A percentile compares a stretch with the other conserved stretches of the same genome.
Conservation (phyloP, 2,113 vertebrate genomes). For the Cololabis saira region DNA sequence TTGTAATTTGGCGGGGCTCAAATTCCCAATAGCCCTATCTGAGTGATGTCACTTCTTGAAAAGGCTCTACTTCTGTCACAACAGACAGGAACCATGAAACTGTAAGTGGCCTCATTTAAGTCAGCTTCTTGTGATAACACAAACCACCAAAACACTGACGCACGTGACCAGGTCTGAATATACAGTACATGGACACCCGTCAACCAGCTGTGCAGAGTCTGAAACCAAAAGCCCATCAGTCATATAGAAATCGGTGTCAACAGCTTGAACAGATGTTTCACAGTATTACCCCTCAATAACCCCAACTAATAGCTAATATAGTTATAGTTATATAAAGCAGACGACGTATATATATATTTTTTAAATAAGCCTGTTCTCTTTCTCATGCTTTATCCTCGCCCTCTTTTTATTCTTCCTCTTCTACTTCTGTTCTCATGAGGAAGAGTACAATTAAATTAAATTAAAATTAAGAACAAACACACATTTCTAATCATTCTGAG, state of each 20-base stretch:
- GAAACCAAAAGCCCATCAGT: not conserved
- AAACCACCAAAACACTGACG: constrained; percentile 7
- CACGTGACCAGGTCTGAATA: not conserved
- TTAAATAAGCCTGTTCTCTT: not conserved
- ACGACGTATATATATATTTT: not conserved
- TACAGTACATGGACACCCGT: not conserved
- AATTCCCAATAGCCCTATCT: not conserved
- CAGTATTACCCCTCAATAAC: constrained; percentile 13
- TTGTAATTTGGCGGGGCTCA: too few species aligned
- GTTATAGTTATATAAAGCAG: not conserved
- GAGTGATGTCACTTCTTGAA: constrained; percentile 15
- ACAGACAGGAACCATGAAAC: constrained; percentile 22
- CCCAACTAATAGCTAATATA: too few species aligned
- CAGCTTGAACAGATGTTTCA: constrained; percentile 18
- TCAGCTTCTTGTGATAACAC: not conserved
- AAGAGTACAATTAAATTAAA: not conserved
- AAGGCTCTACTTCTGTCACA: not conserved
- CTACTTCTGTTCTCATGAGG: not conserved
- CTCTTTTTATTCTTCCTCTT: not conserved
- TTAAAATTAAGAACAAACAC: not conserved
- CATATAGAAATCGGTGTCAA: constrained; percentile 6
- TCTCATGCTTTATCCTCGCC: not conserved
- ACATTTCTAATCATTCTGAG: not conserved
- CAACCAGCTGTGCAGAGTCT: not conserved
- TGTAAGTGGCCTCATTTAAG: constrained; percentile 14